Base-by-base conservation (phyloP, 2,888 invertebrate species). In the Melangyna quadrimaculata region DNA sequence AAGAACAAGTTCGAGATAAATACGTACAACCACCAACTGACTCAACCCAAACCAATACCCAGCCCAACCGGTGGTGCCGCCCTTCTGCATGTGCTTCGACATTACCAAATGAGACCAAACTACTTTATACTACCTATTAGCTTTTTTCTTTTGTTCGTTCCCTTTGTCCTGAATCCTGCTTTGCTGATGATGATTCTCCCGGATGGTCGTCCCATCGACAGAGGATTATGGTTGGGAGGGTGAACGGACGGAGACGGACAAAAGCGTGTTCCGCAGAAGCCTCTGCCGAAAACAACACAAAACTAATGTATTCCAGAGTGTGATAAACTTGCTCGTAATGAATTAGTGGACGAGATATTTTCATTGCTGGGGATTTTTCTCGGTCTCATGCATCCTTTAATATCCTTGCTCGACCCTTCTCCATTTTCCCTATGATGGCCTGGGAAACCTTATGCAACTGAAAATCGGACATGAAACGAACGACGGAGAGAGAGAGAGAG, bases 301-400 rank as follows among this genome's bases (percentile, higher is more conserved):
- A 86, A 81, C 81, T 86, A 81, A 86, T 86, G 86, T 86, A 81
- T 86, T 86, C 86, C 81, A 78, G 86, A 81, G 86, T 86, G 86
- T 86, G 86, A 86, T 86, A 86, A 86, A 86, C 81, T 86, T 81
- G 61, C 81, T 86, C 86, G 73, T 86, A 86, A 86, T 86, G 81
- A 86, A 86, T 86, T 86, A 86, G 86, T 81, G 77, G 86, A 86
- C 86, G 81, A 81, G 81, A 57, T 77, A 86, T 86, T 78, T 86
- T 73, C 77, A 81, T 77, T 73, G 77, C 72, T 61, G 37, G 22
- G 59, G 80, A 84, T 86, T 86, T 86, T 86, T 81, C 86, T 81
- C 77, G 71, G 57, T 75, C 65, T 77, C 65, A 24, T 70, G 55
- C 40, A 67, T 67, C 67, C 67, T 51, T 35, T 35, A 67, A 67